Base-by-base conservation (phyloP, 2,888 invertebrate genomes). In the Clepsis dumicolana region DNA sequence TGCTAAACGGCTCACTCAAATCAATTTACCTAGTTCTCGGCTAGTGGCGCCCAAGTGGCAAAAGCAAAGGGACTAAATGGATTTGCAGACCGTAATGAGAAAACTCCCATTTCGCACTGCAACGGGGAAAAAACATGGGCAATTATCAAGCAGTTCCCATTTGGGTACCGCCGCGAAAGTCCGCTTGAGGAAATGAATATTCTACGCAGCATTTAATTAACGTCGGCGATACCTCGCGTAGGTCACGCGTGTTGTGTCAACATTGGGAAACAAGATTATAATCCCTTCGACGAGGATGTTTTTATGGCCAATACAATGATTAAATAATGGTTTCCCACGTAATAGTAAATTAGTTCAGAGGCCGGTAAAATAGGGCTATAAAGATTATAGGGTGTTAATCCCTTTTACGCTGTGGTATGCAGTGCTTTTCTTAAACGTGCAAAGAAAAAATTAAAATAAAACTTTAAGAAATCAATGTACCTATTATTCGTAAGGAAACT, bases 11-110 rank as follows among this genome's bases (percentile, higher is more conserved):
- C 62, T 48, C 53, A 56, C 70, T 70, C 56, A 65, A 73, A 74
- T 73, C 72, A 72, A 74, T 73, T 67, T 73, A 74, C 68, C 57
- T 61, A 54, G 56, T 66, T 72, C 72, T 50, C 64, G 70, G 41
- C 66, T 72, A 72, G 69, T 69, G 68, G 65, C 70, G 25, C 62
- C 64, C 70, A 72, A 69, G 73, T 74, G 73, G 73, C 72, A 77
- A 73, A 75, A 78, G 80, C 75, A 73, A 76, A 73, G 73, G 76
- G 80, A 75, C 81, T 84, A 87, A 89, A 87, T 84, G 85, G 87
- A 89, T 87, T 89, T 88, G 80, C 87, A 74, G 79, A 74, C 79
- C 81, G 80, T 89, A 88, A 88, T 85, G 86, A 87, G 89, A 88
- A 89, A 89, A 89, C 80, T 88, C 85, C 78, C 77, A 85, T 85